Evolutionary conservation across 2,888 invertebrate species (phyloP), one percentile per base, ranked within the genome.

Genomic region (Sericinus montela): DNA sequence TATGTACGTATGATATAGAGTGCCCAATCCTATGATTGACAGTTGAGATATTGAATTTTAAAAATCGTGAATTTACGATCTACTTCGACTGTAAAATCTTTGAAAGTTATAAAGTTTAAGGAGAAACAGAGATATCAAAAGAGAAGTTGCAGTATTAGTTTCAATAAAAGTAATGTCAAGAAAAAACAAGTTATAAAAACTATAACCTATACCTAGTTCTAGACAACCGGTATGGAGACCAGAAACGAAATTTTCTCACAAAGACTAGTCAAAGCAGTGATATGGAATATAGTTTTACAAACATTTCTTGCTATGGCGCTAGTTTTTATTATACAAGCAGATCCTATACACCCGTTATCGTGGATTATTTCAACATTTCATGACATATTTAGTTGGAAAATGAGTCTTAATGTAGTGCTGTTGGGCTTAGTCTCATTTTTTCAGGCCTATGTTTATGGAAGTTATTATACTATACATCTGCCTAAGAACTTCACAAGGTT

Each of bases 361-460:
- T 95, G 94, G 94, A 67, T 94, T n/a, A 65, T 80, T 25, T 86
- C 90, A 30, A 91, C 93, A 0, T 74, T 93, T 54, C 62, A 83
- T 11, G 87, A 92, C 10, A 80, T 94, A 50, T 82, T 91, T 45
- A 91, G 92, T 4, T 83, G 91, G 65, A 90, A 91, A 67, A 94
- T 93, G 75, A 91, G 92, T 81, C 69, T 93, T 0, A 93, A 92
- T 59, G 90, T 93, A 38, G 74, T 93, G 19, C 90, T 94, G 0
- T 89, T 95, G 13, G 83, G 90, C 9, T 69, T 87, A 19, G 90
- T 93, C 1, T 91, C 94, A 8, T 91, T 93, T 52, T 86, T 93
- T 5, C 94, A 94, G 78, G 93, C 94, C n/a, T 83, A 94, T 34
- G 87, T 93, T 29, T 92, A 93, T 64, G 93, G 93, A 38, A 93